A percentile compares a stretch with the other conserved stretches of the same genome.
phyloP scores from a whole-genome alignment of 1,140 invertebrate genomes.

The Onthophagus taurus region DNA sequence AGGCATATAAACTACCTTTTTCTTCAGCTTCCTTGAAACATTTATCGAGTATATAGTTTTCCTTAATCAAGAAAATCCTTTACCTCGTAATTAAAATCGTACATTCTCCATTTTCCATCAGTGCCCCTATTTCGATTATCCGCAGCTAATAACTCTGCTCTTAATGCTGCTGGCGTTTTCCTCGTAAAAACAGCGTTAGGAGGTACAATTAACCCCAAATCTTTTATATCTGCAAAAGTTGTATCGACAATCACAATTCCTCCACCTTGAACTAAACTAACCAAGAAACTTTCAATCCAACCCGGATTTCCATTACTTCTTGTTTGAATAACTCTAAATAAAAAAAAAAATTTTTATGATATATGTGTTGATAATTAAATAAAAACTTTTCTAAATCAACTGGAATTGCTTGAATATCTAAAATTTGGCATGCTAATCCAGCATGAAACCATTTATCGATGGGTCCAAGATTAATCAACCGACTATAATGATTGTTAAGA shows the following conservation, averaged over 20 bases:
- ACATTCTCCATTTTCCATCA: slow-evolving; percentile 24
- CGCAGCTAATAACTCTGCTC: slow-evolving; percentile 11
- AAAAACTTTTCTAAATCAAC: slow-evolving; percentile 49
- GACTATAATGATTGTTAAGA: slow-evolving; percentile 25
- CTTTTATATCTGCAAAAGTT: slow-evolving; percentile 29
- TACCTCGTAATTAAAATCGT: slow-evolving; percentile 28
- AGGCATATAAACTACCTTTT: too few relatives aligned
- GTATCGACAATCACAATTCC: slow-evolving; percentile 39
- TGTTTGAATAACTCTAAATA: slow-evolving; percentile 44
- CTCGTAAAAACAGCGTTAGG: slow-evolving; percentile 36
- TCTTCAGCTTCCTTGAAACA: background rate
- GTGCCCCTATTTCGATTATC: background rate
- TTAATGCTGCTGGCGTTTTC: slow-evolving; percentile 28
- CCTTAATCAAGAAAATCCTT: background rate
- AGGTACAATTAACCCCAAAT: slow-evolving; percentile 38
- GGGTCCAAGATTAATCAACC: slow-evolving; percentile 26
- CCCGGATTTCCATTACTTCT: slow-evolving; percentile 51
- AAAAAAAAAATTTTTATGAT: slow-evolving; percentile 2
- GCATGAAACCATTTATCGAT: slow-evolving; percentile 48
- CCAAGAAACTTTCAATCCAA: slow-evolving; percentile 54
- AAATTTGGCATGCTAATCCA: slow-evolving; percentile 50
- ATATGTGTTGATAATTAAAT: background rate
- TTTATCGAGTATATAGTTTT: background rate
- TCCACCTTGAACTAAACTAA: slow-evolving; percentile 46
- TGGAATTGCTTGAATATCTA: slow-evolving; percentile 48